Percentiles rank a stretch among this genome's conserved stretches.
phyloP scores from a whole-genome alignment of 2,113 vertebrate genomes.

The Baryphthengus martii region DNA sequence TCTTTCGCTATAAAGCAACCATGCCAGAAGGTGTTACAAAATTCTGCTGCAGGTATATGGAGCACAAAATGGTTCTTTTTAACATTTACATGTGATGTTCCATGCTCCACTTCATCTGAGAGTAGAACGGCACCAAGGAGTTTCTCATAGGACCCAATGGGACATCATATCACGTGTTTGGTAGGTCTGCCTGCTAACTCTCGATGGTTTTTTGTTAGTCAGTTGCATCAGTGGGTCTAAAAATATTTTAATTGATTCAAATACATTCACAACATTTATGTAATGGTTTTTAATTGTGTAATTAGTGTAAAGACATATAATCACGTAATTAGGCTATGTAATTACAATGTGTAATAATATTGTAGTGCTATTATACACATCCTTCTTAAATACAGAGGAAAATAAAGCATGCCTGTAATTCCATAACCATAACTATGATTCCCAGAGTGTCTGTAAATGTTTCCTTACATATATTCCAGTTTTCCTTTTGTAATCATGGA shows the following conservation, averaged over 20 bases:
- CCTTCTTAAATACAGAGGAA: not conserved
- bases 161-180: not conserved
- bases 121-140: not conserved
- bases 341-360: constrained; percentile 66
- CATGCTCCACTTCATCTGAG: not conserved
- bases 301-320: constrained; percentile 66
- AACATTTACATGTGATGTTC: not conserved
- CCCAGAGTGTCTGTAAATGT: not conserved
- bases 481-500: not conserved
- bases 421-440: not conserved
- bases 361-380: constrained; percentile 16
- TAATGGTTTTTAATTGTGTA: constrained; percentile 64
- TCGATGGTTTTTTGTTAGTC: not conserved
- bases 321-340: constrained; percentile 55
- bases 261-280: constrained; percentile 32
- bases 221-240: not conserved
- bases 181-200: not conserved
- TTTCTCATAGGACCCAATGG: not conserved
- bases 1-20: not conserved
- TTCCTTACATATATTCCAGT: not conserved
- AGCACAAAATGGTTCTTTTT: not conserved
- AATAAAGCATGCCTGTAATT: not conserved
- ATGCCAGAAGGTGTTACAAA: not conserved
- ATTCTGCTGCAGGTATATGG: not conserved
- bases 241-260: constrained; percentile 62